These are phyloP conservation scores for Lamellibrachia columna DNA, from an alignment of 2,888 invertebrate species.

Conservation along the genomic window DNA sequence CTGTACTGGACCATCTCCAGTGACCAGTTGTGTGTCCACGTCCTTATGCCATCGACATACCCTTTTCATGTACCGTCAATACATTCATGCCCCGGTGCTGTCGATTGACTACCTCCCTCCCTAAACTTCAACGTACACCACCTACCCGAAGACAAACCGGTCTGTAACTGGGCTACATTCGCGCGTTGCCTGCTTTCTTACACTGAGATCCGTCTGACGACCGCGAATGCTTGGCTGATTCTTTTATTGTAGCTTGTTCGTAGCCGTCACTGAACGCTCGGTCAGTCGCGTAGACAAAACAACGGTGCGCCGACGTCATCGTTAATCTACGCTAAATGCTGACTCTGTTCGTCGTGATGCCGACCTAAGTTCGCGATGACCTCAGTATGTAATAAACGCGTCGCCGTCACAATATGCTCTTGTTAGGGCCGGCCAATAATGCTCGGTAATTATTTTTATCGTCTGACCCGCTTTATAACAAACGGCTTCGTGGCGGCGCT, in stretches of 20 bases:
- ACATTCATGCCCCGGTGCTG: neutral
- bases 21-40: neutral
- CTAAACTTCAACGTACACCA: neutral
- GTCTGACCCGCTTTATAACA: slow-evolving; percentile 10
- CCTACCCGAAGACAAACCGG: neutral
- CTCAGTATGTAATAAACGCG: neutral
- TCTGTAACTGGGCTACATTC: neutral
- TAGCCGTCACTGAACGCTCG: neutral
- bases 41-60: neutral
- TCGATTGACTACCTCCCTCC: neutral
- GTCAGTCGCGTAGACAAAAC: neutral
- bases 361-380: neutral
- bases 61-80: neutral
- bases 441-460: neutral
- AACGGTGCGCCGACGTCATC: neutral
- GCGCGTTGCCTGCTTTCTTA: neutral
- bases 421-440: neutral
- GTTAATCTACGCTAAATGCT: neutral
- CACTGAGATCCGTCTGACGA: neutral
- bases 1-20: neutral
- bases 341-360: neutral
- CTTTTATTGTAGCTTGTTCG: neutral
- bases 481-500: neutral
- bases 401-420: neutral
- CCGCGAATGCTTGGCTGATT: neutral